phyloP scores from a whole-genome alignment of 2,113 vertebrate genomes.

The Micromys minutus region DNA sequence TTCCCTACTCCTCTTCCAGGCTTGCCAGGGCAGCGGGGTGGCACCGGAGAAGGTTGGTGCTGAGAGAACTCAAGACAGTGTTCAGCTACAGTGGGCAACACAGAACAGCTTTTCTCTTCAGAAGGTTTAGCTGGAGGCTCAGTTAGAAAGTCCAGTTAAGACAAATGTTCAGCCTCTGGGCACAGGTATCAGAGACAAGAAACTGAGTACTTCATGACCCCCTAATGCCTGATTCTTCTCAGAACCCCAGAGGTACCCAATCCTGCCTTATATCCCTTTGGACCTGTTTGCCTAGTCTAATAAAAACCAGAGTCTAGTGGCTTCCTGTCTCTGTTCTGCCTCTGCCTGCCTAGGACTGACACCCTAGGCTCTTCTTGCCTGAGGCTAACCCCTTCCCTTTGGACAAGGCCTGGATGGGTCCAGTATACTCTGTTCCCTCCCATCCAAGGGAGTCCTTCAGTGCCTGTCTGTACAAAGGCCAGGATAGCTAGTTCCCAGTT shows the following conservation, averaged over 20 bases:
- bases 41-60: too few species aligned
- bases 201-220: background rate
- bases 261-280: background rate
- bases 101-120: background rate
- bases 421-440: background rate
- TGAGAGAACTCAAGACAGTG: background rate
- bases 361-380: background rate
- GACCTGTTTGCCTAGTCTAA: background rate
- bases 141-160: background rate
- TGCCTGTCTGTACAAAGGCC: background rate
- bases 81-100: background rate
- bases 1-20: rapidly evolving
- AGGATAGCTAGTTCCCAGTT: background rate
- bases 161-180: background rate
- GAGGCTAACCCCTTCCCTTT: background rate
- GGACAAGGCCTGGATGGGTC: background rate
- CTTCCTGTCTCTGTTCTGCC: background rate
- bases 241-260: background rate
- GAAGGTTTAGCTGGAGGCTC: background rate
- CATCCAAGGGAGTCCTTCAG: background rate
- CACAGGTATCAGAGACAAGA: background rate
- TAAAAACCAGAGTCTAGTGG: background rate
- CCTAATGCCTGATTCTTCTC: background rate
- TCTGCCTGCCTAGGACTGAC: background rate
- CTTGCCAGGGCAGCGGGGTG: background rate